Percentiles rank a stretch among this genome's conserved stretches.
Evolutionary conservation across 2,888 invertebrate species (phyloP).

Genomic region (Cephonodes hylas): DNA sequence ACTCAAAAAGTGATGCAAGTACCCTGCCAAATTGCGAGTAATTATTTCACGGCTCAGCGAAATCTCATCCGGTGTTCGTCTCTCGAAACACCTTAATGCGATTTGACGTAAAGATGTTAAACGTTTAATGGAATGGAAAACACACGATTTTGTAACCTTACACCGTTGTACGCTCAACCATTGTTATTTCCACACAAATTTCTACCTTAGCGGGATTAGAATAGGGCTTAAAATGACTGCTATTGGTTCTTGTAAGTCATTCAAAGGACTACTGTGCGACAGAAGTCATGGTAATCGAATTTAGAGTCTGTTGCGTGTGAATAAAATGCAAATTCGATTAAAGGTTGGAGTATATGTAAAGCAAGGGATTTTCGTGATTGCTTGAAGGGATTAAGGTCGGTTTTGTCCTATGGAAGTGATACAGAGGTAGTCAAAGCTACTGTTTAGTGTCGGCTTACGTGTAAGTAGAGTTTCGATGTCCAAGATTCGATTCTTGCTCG

Average conservation of each 20-base stretch:
- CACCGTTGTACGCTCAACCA: slow-evolving; percentile 41
- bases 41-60: slow-evolving; percentile 3
- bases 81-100: slow-evolving; percentile 43
- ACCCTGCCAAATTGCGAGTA: neutral
- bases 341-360: fast-evolving
- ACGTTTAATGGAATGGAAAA: slow-evolving; percentile 73
- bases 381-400: slow-evolving; percentile 25
- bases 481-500: slow-evolving; percentile 60
- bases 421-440: slow-evolving; percentile 54
- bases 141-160: slow-evolving; percentile 70
- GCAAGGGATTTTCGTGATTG: slow-evolving; percentile 23
- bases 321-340: slow-evolving; percentile 27
- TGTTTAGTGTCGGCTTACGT: slow-evolving; percentile 73
- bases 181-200: slow-evolving; percentile 23
- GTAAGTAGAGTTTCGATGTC: slow-evolving; percentile 66
- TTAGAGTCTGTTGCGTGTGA: slow-evolving; percentile 17
- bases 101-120: slow-evolving; percentile 70
- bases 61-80: slow-evolving; percentile 40
- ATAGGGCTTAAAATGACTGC: slow-evolving; percentile 25
- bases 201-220: fast-evolving
- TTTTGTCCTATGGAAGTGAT: slow-evolving; percentile 34
- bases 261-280: slow-evolving; percentile 2
- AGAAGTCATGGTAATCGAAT: neutral
- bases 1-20: neutral
- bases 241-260: neutral